These are phyloP conservation scores for Microcebus ravelobensis DNA, from an alignment of 2,113 vertebrate genomes.

Conservation along the genomic window DNA sequence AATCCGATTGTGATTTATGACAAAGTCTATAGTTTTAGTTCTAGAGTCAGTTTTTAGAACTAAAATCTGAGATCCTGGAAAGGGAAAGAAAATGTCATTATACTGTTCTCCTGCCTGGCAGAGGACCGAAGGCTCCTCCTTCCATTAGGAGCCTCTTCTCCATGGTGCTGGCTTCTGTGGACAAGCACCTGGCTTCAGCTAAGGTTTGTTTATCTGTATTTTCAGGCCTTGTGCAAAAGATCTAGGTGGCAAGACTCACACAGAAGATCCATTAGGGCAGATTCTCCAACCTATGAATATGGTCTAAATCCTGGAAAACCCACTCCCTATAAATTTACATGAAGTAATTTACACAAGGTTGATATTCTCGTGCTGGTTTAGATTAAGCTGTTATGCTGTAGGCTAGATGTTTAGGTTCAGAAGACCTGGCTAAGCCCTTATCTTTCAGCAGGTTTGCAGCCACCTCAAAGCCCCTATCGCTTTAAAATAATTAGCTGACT, in stretches of 20 bases:
- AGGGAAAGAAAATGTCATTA: background rate
- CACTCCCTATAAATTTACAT: slow-evolving; percentile 13
- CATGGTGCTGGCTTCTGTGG: background rate
- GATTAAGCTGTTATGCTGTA: slow-evolving; percentile 51
- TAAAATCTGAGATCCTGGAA: background rate
- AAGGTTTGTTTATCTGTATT: background rate
- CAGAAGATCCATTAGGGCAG: background rate
- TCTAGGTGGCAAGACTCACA: background rate
- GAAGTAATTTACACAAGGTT: slow-evolving; percentile 28
- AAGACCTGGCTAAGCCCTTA: slow-evolving; percentile 42
- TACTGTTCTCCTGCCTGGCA: background rate
- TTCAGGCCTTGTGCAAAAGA: background rate
- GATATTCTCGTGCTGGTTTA: slow-evolving; percentile 13
- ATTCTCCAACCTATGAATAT: background rate
- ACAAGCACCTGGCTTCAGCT: background rate
- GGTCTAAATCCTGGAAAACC: slow-evolving; percentile 7
- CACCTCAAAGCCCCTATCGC: slow-evolving; percentile 21
- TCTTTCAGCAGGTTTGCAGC: slow-evolving; percentile 42
- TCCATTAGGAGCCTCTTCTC: background rate
- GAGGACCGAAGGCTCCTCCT: background rate
- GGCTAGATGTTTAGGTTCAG: slow-evolving; percentile 43
- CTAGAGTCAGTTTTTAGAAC: background rate
- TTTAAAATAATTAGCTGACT: slow-evolving; percentile 72
- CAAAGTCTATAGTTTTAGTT: background rate
- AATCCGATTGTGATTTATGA: background rate